These are phyloP conservation scores for Callyntrura sp. DNA, from an alignment of 2,888 invertebrate genomes.

Conservation along the genomic window DNA sequence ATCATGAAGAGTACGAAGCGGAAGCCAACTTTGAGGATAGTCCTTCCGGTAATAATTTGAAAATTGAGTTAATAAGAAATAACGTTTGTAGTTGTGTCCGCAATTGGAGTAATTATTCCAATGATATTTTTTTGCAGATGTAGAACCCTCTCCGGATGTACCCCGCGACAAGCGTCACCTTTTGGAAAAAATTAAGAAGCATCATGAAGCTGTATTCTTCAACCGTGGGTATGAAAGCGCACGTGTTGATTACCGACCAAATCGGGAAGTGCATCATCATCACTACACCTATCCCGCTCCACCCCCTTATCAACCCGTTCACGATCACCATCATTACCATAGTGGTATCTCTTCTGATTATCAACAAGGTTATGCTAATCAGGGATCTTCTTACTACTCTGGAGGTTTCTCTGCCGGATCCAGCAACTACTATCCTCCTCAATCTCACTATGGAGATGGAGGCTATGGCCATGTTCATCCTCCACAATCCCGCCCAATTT, in stretches of 20 bases:
- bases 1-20: too few relatives aligned
- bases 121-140: too few relatives aligned
- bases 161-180: conserved; percentile 45
- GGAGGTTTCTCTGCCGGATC: conserved; percentile 25
- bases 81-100: too few relatives aligned
- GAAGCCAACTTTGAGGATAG: too few relatives aligned
- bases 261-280: conserved; percentile 60
- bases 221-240: conserved; percentile 13
- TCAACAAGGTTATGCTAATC: background rate
- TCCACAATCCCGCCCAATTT: background rate
- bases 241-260: background rate
- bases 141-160: conserved; percentile 8
- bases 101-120: too few relatives aligned
- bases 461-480: conserved; percentile 36
- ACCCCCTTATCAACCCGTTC: conserved; percentile 8
- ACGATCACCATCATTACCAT: conserved; percentile 50
- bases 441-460: conserved; percentile 11
- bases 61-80: too few relatives aligned
- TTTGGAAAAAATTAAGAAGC: conserved; percentile 55
- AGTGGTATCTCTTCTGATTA: background rate
- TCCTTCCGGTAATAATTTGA: too few relatives aligned
- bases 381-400: background rate
- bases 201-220: background rate
- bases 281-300: conserved; percentile 40
- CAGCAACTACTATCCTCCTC: conserved; percentile 9